Evolutionary conservation across 2,888 invertebrate species (phyloP), one percentile per base, ranked within the genome.

Genomic region (Danaus chrysippus): DNA sequence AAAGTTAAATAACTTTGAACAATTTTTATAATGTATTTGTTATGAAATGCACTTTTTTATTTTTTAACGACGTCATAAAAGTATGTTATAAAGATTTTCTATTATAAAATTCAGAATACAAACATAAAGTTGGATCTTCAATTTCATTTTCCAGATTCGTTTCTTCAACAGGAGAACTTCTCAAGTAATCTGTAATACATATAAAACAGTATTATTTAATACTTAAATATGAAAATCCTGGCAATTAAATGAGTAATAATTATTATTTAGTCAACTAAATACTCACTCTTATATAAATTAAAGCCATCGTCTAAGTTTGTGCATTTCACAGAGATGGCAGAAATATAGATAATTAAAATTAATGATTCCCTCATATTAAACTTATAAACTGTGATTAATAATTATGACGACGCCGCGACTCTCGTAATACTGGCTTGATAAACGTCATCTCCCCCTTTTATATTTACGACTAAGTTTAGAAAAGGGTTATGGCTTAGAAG

Each of bases 301-400:
- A 49, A 49, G 49, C 49, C 49, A 49, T 49, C 49, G n/a, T 49
- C 49, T 17, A 17, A 17, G 17, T 49, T 49, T 54, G 57, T 53
- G 57, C 61, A 61, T 53, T 56, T 57, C 53, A 61, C 56, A 44
- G 61, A 57, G 61, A 57, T 53, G 53, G 54, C 17, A 11, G 54
- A 19, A 41, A 54, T 42, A 54, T 17, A 49, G 17, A 44, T 61
- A 57, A 61, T 61, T 57, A 56, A 61, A 57, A 61, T 57, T 54
- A 61, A 61, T 54, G 61, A 57, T 53, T 43, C 44, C 61, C 56
- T 53, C 57, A 57, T 53, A 61, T 61, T 56, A 61, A 57, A 56
- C n/a, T 61, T 61, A 61, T 61, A 56, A 61, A 61, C 23, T 34
- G 23, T 34, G 23, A 34, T 34, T 34, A 34, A 34, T 34, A 34